These are phyloP conservation scores for Polydrusus tereticollis DNA, from an alignment of 2,888 invertebrate species.

Conservation along the genomic window DNA sequence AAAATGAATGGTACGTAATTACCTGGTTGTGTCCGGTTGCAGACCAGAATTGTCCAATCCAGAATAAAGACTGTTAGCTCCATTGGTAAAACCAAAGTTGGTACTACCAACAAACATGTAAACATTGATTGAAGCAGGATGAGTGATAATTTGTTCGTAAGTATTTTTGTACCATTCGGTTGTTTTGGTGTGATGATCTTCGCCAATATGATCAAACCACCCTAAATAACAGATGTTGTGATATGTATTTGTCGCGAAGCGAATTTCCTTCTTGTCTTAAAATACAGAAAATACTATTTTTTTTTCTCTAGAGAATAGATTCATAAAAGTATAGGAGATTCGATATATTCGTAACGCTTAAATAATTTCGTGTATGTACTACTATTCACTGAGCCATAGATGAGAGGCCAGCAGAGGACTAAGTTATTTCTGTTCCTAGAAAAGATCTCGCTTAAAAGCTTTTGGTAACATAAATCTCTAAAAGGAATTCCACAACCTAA, in stretches of 20 bases:
- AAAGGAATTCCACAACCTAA: too few relatives aligned
- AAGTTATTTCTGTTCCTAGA: too few relatives aligned
- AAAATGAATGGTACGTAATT: background rate
- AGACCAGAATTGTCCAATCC: constrained; percentile 42
- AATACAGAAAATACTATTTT: background rate
- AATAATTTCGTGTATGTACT: too few relatives aligned
- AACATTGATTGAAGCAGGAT: constrained; percentile 78
- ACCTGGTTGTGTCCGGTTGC: constrained; percentile 24
- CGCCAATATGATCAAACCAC: constrained; percentile 74
- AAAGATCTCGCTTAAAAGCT: too few relatives aligned
- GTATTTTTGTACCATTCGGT: constrained; percentile 15
- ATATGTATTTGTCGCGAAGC: background rate
- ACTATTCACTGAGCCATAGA: too few relatives aligned
- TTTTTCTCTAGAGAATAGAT: too few relatives aligned
- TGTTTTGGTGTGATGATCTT: constrained; percentile 54
- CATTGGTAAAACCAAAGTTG: constrained; percentile 77
- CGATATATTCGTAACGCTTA: too few relatives aligned
- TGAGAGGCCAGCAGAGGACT: too few relatives aligned
- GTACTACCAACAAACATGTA: constrained; percentile 95
- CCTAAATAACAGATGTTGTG: constrained; percentile 58
- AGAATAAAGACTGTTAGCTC: constrained; percentile 25
- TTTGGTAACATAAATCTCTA: too few relatives aligned
- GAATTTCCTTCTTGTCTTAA: too few relatives aligned
- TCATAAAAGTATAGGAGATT: too few relatives aligned
- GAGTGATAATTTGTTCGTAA: constrained; percentile 59